A percentile compares a stretch with the other conserved stretches of the same genome.
These are phyloP conservation scores for Isotomurus palustris DNA, from an alignment of 2,888 invertebrate species.

Conservation along the genomic window DNA sequence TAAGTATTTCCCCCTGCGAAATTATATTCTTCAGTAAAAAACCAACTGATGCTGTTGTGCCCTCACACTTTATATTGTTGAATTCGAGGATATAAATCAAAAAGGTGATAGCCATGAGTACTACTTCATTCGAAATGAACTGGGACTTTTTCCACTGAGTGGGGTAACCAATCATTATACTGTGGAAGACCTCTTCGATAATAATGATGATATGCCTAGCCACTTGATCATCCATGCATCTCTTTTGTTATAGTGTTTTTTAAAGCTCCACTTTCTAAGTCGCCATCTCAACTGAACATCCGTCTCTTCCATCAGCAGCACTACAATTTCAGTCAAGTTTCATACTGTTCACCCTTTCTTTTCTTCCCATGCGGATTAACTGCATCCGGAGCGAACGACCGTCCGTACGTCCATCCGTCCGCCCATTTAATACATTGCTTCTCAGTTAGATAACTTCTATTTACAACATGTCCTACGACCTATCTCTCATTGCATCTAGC, in stretches of 20 bases:
- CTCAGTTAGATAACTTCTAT: too few species aligned
- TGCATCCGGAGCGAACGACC: not conserved
- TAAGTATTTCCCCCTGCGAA: not conserved
- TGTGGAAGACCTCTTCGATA: too few species aligned
- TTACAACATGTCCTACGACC: too few species aligned
- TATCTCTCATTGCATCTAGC: too few species aligned
- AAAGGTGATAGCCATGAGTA: too few species aligned
- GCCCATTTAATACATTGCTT: too few species aligned
- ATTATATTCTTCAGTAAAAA: not conserved
- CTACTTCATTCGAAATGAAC: too few species aligned
- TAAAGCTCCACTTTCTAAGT: not conserved
- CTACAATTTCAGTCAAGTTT: not conserved
- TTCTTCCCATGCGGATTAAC: not conserved
- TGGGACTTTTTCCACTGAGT: not conserved
- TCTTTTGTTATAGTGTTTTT: not conserved
- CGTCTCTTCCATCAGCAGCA: not conserved
- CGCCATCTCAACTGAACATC: not conserved
- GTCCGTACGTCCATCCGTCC: too few species aligned
- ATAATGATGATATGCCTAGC: not conserved
- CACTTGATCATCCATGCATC: constrained; percentile 2
- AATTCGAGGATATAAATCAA: too few species aligned
- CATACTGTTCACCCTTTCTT: not conserved
- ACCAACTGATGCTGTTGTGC: too few species aligned
- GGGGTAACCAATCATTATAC: not conserved
- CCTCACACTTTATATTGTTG: too few species aligned